Conservation (phyloP, 2,888 invertebrate genomes). For the Dynastes maya region DNA sequence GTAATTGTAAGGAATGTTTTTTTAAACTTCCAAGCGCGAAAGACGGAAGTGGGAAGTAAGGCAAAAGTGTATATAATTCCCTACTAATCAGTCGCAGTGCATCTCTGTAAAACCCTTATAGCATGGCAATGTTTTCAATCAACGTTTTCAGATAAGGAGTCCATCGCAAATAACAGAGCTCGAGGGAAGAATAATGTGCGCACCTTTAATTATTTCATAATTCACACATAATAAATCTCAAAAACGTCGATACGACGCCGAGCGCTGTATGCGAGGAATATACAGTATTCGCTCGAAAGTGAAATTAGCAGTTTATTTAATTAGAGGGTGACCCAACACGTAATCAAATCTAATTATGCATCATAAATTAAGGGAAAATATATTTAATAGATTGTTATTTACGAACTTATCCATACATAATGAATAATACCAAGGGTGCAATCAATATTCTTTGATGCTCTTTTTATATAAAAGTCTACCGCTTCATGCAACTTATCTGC, state of each 20-base stretch:
- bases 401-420: conserved; percentile 15
- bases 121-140: conserved; percentile 7
- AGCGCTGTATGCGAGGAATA: background rate
- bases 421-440: background rate
- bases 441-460: conserved; percentile 5
- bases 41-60: background rate
- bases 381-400: conserved; percentile 26
- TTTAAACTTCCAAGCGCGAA: conserved; percentile 3
- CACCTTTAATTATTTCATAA: conserved; percentile 18
- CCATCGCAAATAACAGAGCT: conserved; percentile 8
- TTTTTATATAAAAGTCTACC: conserved; percentile 17
- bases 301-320: conserved; percentile 49
- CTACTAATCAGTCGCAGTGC: background rate
- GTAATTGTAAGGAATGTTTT: conserved; percentile 37
- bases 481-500: conserved; percentile 23
- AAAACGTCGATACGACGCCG: background rate
- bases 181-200: background rate
- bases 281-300: background rate
- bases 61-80: conserved; percentile 14
- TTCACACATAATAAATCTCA: conserved; percentile 25
- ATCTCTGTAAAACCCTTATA: background rate
- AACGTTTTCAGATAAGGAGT: conserved; percentile 1
- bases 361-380: conserved; percentile 24
- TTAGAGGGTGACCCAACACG: conserved; percentile 17
- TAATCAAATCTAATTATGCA: conserved; percentile 38